Evolutionary conservation across 2,113 vertebrate species (phyloP).

Genomic region (Saimiri boliviensis): DNA sequence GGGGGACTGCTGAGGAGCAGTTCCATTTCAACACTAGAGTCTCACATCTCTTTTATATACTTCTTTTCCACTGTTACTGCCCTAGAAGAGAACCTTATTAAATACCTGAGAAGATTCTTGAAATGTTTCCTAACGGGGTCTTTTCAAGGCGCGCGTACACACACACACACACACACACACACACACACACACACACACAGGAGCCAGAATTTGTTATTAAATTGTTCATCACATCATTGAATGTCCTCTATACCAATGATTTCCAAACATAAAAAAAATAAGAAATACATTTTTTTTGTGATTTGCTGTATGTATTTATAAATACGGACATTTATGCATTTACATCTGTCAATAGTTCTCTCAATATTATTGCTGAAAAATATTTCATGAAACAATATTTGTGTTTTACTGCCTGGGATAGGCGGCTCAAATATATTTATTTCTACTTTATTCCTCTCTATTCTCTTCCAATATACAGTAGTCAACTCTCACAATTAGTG

Average conservation of each 20-base stretch:
- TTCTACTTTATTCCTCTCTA: not conserved
- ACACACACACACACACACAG: too few species aligned
- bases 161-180: too few species aligned
- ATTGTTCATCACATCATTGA: not conserved
- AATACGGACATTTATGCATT: not conserved
- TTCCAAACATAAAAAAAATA: not conserved
- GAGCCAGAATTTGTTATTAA: not conserved
- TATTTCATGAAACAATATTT: not conserved
- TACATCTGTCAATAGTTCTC: not conserved
- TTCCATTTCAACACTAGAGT: not conserved
- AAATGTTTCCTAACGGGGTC: not conserved
- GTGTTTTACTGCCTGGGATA: not conserved
- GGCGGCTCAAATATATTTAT: not conserved
- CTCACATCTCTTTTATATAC: not conserved
- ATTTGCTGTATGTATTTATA: not conserved
- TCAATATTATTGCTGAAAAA: not conserved
- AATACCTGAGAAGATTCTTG: not conserved
- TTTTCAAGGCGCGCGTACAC: not conserved
- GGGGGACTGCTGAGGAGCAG: not conserved
- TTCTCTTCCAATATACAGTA: not conserved
- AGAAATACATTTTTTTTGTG: not conserved
- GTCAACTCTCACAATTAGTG: not conserved
- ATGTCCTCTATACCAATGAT: not conserved
- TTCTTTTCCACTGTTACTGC: not conserved
- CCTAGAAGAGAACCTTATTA: not conserved